Base-by-base conservation (phyloP, 2,888 invertebrate species). In the Amblyteles armatorius region DNA sequence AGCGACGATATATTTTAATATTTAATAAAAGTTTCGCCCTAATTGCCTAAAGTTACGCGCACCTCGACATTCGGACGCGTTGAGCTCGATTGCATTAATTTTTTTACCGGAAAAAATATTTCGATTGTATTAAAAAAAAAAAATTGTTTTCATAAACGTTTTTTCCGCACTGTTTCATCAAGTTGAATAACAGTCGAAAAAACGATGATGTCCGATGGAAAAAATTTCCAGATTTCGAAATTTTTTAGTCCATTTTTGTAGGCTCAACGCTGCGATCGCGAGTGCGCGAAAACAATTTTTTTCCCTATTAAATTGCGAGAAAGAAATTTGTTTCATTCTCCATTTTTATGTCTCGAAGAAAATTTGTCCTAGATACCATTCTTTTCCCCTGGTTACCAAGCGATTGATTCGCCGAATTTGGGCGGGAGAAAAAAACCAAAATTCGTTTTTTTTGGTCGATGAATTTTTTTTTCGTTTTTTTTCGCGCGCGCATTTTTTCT, bases 361-460 rank as follows among this genome's bases (percentile, higher is more conserved):
- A 74, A 84, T 63, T 69, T 84, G 65, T 65, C 55, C 84, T 84
- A 84, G 52, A 63, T 77, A 63, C 16, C 74, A 36, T 79, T 81
- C 63, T 48, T 65, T 81, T 63, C 29, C 63, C 65, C 55, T 82
- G 26, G 65, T 48, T 69, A 50, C 57, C 57, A 26, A 11, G 26
- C 57, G 57, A 57, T 19, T 22, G 9, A 9, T 63, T 40, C 29
- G 19, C 44, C 55, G 7, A n/a, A 33, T 63, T 26, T 33, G n/a
- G 29, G 63, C 22, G 22, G 22, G 13, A 55, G 55, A 57, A 57
- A 57, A 63, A 63, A 63, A 33, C 76, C 36, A 33, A 57, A 57
- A 57, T 22, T 44, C 60, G 19, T 63, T 48, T 76, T 67, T 50
- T 63, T 19, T 65, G 22, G 52, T 36, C 33, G 13, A 65, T 65